These are phyloP conservation scores for Urechis unicinctus DNA, from an alignment of 2,888 invertebrate genomes.

Conservation along the genomic window DNA sequence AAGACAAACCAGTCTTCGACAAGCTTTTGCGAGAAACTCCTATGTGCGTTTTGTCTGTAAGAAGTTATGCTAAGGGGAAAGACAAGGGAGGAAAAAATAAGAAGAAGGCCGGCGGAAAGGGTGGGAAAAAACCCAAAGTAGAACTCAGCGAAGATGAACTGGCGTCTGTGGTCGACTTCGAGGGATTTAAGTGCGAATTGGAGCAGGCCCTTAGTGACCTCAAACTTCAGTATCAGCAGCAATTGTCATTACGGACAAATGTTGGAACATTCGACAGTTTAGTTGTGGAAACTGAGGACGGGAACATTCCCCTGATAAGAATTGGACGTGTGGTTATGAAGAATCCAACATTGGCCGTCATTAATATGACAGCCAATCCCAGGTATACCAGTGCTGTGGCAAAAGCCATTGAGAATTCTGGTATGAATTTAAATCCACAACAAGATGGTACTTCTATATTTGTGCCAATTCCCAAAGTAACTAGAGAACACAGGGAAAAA, in stretches of 20 bases:
- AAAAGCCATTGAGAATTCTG: slow-evolving; percentile 70
- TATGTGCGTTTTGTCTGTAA: background rate
- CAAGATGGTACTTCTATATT: slow-evolving; percentile 88
- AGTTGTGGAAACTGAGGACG: slow-evolving; percentile 65
- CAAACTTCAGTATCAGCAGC: slow-evolving; percentile 72
- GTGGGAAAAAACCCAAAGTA: slow-evolving; percentile 54
- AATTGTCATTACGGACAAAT: slow-evolving; percentile 69
- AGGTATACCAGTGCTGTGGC: slow-evolving; percentile 72
- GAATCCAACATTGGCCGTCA: slow-evolving; percentile 75
- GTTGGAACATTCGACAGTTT: slow-evolving; percentile 72
- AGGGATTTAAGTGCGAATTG: slow-evolving; percentile 64
- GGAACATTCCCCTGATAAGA: slow-evolving; percentile 71
- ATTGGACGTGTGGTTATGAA: slow-evolving; percentile 81
- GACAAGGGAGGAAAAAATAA: background rate
- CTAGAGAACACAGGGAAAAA: slow-evolving; percentile 83
- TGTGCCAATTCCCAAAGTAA: slow-evolving; percentile 84
- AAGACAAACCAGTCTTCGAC: no score
- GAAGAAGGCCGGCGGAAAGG: slow-evolving; percentile 24
- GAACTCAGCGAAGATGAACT: slow-evolving; percentile 68
- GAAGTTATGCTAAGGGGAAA: slow-evolving; percentile 1
- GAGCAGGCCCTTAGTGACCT: slow-evolving; percentile 63
- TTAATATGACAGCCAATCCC: slow-evolving; percentile 78
- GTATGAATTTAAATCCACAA: slow-evolving; percentile 87
- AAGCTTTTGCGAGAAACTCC: no score
- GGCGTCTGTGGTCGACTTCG: slow-evolving; percentile 65